Evolutionary conservation across 2,797 vertebrate genomes (phyloP).

Genomic region (Psittacula echo): DNA sequence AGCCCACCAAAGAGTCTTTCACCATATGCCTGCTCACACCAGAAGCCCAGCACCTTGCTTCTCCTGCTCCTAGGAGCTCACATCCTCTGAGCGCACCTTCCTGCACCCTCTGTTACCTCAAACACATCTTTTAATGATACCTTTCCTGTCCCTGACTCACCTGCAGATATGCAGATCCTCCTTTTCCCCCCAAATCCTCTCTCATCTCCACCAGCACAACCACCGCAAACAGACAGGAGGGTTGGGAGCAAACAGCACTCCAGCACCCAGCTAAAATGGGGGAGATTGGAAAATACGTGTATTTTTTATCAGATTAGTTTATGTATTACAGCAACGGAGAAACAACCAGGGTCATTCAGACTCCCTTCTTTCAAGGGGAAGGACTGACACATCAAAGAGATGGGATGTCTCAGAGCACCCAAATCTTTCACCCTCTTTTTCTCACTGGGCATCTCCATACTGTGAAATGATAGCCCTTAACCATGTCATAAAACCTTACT

Average conservation of each 20-base stretch:
- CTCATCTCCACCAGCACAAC: neutral
- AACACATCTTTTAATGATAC: neutral
- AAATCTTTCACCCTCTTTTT: neutral
- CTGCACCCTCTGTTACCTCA: neutral
- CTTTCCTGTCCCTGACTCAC: neutral
- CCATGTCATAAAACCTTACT: neutral
- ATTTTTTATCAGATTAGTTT: neutral
- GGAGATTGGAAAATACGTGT: neutral
- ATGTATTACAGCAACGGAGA: rapidly evolving
- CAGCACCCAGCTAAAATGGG: neutral
- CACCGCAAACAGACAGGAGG: neutral
- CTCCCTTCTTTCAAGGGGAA: neutral
- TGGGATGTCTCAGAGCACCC: neutral
- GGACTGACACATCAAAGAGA: neutral
- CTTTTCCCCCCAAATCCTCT: neutral
- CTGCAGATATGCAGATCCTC: neutral
- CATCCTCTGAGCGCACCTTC: neutral
- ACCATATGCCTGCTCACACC: neutral
- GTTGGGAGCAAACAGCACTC: neutral
- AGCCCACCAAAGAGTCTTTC: neutral
- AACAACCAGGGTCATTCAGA: neutral
- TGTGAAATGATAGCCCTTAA: neutral
- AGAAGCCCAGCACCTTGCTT: neutral
- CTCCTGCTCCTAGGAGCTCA: neutral
- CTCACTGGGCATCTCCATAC: neutral